These are phyloP conservation scores for Leptestheria dahalacensis DNA, from an alignment of 1,140 invertebrate species.

Conservation along the genomic window DNA sequence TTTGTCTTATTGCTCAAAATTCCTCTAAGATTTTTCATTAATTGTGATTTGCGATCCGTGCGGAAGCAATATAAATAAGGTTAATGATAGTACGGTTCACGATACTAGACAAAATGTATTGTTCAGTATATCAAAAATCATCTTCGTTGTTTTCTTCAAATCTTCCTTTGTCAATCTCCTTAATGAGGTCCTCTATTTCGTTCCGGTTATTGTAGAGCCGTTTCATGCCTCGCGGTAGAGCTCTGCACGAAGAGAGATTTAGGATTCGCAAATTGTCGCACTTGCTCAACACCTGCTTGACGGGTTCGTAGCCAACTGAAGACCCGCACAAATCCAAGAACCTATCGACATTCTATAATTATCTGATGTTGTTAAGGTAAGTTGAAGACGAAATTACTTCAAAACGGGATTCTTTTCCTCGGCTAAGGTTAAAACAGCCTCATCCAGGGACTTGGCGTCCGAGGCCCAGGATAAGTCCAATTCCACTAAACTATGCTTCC, in stretches of 20 bases:
- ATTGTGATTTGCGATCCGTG: too few species aligned
- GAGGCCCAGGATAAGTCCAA: slow-evolving; percentile 68
- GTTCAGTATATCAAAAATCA: too few species aligned
- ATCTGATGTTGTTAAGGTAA: background rate
- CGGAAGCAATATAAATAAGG: too few species aligned
- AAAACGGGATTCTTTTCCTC: slow-evolving; percentile 48
- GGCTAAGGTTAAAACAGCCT: slow-evolving; percentile 51
- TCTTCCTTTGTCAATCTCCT: slow-evolving; percentile 22
- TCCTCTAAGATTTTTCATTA: too few species aligned
- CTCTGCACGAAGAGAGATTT: slow-evolving; percentile 69
- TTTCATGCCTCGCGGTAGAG: slow-evolving; percentile 65
- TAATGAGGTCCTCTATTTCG: slow-evolving; percentile 45
- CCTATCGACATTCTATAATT: too few species aligned
- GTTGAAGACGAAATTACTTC: slow-evolving; percentile 32
- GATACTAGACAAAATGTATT: too few species aligned
- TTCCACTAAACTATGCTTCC: slow-evolving; percentile 63
- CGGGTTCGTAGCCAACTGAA: slow-evolving; percentile 55
- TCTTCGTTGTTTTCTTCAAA: slow-evolving; percentile 20
- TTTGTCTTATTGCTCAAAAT: too few species aligned
- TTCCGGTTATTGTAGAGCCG: slow-evolving; percentile 47
- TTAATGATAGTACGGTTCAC: too few species aligned
- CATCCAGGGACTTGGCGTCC: slow-evolving; percentile 49
- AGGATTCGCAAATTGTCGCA: slow-evolving; percentile 52
- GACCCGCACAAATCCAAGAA: slow-evolving; percentile 64
- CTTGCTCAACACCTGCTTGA: slow-evolving; percentile 51